Evolutionary conservation across 2,888 invertebrate species (phyloP), one percentile per base, ranked within the genome.

Genomic region (Neoscelio sp.): DNA sequence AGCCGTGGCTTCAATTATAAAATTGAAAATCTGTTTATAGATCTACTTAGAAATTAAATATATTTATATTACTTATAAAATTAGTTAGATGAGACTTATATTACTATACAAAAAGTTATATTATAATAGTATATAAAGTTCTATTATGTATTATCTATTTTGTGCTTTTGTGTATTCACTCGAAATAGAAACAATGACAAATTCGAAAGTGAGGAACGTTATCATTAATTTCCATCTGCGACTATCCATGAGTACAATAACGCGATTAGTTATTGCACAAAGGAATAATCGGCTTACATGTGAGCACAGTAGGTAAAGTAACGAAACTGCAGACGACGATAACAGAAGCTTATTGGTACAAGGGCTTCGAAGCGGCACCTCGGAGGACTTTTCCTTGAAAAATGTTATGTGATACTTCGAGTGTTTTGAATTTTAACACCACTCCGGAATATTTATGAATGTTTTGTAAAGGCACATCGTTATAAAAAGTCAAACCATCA

Each of bases 311-410:
- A 78, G 77, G 71, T 65, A 77, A 79, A 74, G 77, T 76, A 74
- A 67, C 62, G 77, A 80, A 80, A 78, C 81, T 80, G 78, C 71
- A 82, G 80, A 80, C 78, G 77, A 75, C 71, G 83, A 83, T 83
- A 83, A 83, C 78, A 74, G 79, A 80, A 79, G 82, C 80, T 83
- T 82, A 83, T 80, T 80, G 80, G 64, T 54, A 54, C 62, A 79
- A 77, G 79, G 76, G 80, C 68, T 79, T 75, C 76, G 70, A 38
- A 56, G 73, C 38, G 56, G 52, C 73, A 17, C 73, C 68, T 67
- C 68, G n/a, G 38, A 64, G 58, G 68, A 79, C 74, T 76, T 68
- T 74, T 71, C 60, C 76, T 76, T 71, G 28, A 23, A 65, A 15
- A 60, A 33, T 23, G 10, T 38, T 52, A 62, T 52, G 30, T 52